Base-by-base conservation (phyloP, 2,797 vertebrate genomes). In the Urocyon cinereoargenteus region DNA sequence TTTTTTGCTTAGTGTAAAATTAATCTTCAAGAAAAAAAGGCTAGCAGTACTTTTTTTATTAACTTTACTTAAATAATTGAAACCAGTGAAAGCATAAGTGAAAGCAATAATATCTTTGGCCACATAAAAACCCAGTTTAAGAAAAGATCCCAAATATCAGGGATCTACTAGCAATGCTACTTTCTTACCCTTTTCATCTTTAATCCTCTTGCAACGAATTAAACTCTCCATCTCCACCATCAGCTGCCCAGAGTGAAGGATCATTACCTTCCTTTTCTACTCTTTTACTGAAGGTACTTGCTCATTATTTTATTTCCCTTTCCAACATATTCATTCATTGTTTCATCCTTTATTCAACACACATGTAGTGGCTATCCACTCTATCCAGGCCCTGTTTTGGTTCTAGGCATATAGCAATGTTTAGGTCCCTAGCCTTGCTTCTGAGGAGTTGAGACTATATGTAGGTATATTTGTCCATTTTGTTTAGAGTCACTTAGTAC, bases 391-490 rank as follows among this genome's bases (percentile, higher is more conserved):
- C 5, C 16, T 49, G 0, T 34, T 28, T 70, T 10, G 51, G n/a
- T 57, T 87, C 51, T 88, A 26, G 19, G 11, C 19, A 2, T 78
- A 28, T 15, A 19, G 5, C 1, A 59, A 1, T 34, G 6, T 22
- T 64, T 7, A 96, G 45, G 26, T 34, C 82, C 14, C 4, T 4
- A 84, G 70, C 66, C 6, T 21, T 68, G 34, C 53, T 53, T 81
- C 18, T 57, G 18, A 4, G 19, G 1, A 64, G 7, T 45, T 64
- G 34, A 6, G 0, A 12, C 1, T 57, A 1, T 2, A 34, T n/a
- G 7, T 40, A 11, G 55, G 31, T 14, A 0, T 81, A 26, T 19
- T 62, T 92, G 75, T 51, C 19, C 1, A 36, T 84, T 59, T 83
- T 73, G 11, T 26, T 55, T 45, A 49, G n/a, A 75, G 4, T 84